Evolutionary conservation across 2,797 vertebrate genomes (phyloP).

Genomic region (Microctenopoma lineatum): DNA sequence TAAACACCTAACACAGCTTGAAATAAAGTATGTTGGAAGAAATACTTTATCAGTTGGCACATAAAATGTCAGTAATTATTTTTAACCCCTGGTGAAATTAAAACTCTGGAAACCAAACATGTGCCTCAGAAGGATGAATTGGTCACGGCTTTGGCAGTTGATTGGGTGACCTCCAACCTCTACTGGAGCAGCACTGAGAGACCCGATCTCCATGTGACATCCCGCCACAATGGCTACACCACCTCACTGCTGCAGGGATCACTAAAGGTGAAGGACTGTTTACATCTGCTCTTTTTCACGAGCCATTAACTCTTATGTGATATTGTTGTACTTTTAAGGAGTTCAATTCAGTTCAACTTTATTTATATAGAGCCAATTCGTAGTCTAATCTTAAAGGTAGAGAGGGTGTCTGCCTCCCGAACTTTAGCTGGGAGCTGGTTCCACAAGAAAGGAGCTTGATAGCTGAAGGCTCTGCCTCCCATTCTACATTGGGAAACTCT

Average conservation of each 20-base stretch:
- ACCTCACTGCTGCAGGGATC: slow-evolving; percentile 75
- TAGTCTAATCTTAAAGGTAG: too few relatives aligned
- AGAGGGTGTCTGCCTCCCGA: too few relatives aligned
- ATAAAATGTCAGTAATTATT: background rate
- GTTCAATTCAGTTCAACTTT: too few relatives aligned
- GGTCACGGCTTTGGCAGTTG: slow-evolving; percentile 85
- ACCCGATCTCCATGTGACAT: slow-evolving; percentile 82
- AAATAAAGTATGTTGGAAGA: too few relatives aligned
- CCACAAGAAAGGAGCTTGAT: too few relatives aligned
- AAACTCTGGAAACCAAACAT: background rate
- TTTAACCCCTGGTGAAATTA: background rate
- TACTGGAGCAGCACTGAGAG: slow-evolving; percentile 88
- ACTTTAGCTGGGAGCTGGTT: too few relatives aligned
- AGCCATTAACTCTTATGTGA: too few relatives aligned
- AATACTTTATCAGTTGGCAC: too few relatives aligned
- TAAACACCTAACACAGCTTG: too few relatives aligned
- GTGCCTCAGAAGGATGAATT: slow-evolving; percentile 57
- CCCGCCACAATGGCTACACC: slow-evolving; percentile 69
- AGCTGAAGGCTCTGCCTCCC: too few relatives aligned
- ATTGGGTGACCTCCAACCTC: slow-evolving; percentile 91
- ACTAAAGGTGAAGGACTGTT: slow-evolving; percentile 60
- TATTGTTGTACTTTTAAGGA: background rate
- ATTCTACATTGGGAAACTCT: too few relatives aligned
- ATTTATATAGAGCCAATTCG: too few relatives aligned
- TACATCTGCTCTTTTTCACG: background rate